Conservation (phyloP, 2,888 invertebrate species). For the Nasonia oneida region DNA sequence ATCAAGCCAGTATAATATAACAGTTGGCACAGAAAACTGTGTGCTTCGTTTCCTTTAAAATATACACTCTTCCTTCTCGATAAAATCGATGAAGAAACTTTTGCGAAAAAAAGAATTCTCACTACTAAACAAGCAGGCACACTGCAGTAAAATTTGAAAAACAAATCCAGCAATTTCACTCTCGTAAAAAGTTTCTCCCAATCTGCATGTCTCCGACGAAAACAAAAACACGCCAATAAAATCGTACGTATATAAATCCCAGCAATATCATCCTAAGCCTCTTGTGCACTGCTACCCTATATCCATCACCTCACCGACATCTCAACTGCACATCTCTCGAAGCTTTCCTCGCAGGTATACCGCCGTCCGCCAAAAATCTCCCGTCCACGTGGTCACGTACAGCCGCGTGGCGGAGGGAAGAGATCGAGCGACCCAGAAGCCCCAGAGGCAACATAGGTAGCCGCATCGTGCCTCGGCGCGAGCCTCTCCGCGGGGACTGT, state of each 20-base stretch:
- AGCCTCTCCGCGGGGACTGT: conserved; percentile 16
- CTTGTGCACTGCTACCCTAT: not conserved
- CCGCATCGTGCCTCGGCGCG: not conserved
- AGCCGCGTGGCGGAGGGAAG: not conserved
- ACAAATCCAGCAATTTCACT: not conserved
- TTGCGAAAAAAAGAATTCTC: too few species aligned
- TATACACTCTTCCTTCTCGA: not conserved
- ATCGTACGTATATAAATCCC: not conserved
- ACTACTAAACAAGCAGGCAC: not conserved
- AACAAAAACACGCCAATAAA: not conserved
- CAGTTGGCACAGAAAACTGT: not conserved
- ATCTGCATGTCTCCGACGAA: not conserved
- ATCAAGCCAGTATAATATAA: not conserved
- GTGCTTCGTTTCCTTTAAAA: not conserved
- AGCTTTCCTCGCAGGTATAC: not conserved
- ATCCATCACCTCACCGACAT: not conserved
- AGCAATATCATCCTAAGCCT: not conserved
- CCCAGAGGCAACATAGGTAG: not conserved
- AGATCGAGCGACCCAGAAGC: not conserved
- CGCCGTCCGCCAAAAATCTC: not conserved
- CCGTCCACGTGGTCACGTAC: not conserved
- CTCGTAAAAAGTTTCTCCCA: not conserved
- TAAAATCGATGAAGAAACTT: not conserved
- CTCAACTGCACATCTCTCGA: not conserved
- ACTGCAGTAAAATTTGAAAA: not conserved